Evolutionary conservation across 2,113 vertebrate species (phyloP).

Genomic region (Ctenodactylus gundi): DNA sequence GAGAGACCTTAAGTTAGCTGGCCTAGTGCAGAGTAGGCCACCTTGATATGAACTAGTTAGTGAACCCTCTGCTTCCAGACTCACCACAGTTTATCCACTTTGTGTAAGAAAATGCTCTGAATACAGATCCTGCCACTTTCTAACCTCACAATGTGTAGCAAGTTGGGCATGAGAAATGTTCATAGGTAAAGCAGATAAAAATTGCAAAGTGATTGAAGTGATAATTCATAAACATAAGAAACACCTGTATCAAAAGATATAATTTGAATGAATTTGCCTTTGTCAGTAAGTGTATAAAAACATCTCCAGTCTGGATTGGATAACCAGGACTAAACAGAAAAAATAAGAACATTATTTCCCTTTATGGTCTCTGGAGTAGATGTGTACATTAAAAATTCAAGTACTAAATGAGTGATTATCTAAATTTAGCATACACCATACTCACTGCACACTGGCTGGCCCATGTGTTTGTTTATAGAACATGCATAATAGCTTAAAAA

Average conservation of each 20-base stretch:
- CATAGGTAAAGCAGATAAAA: background rate
- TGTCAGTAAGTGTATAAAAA: slow-evolving; percentile 17
- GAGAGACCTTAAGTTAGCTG: background rate
- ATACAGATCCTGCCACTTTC: background rate
- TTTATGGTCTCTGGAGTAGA: background rate
- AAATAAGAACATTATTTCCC: background rate
- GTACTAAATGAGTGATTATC: slow-evolving; percentile 42
- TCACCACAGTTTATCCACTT: background rate
- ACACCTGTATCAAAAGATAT: background rate
- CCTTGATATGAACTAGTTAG: background rate
- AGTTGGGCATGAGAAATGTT: background rate
- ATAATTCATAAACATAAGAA: background rate
- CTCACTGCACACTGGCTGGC: background rate
- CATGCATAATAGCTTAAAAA: background rate
- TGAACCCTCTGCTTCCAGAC: background rate
- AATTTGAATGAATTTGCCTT: slow-evolving; percentile 18
- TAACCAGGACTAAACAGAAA: background rate
- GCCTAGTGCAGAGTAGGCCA: background rate
- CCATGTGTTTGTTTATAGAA: slow-evolving; percentile 43
- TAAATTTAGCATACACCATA: slow-evolving; percentile 27
- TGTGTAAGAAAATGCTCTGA: background rate
- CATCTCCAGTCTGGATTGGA: background rate
- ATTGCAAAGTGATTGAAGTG: background rate
- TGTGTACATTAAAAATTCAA: slow-evolving; percentile 30
- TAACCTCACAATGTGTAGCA: background rate